Conservation (phyloP, 2,888 invertebrate genomes). For the Brachycybe producta region DNA sequence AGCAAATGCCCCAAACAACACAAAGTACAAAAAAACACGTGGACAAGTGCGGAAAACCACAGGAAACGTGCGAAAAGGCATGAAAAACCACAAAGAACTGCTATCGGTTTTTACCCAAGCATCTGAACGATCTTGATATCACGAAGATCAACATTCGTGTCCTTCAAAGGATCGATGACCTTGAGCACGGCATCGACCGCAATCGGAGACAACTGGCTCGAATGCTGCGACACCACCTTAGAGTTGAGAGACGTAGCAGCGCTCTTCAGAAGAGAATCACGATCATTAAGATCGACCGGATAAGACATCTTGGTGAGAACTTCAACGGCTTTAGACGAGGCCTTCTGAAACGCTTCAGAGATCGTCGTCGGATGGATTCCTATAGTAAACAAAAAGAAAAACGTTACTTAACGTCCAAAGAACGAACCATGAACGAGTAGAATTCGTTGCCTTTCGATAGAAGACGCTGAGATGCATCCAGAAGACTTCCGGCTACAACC, state of each 20-base stretch:
- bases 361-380: conserved; percentile 97
- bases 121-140: conserved; percentile 96
- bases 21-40: too few species aligned
- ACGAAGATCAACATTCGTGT: conserved; percentile 66
- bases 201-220: conserved; percentile 84
- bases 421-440: neutral
- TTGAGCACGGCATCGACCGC: conserved; percentile 93
- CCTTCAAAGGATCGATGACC: conserved; percentile 57
- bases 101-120: conserved; percentile 66
- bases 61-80: too few species aligned
- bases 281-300: conserved; percentile 71
- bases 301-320: conserved; percentile 72
- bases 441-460: conserved; percentile 49
- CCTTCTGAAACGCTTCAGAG: conserved; percentile 91
- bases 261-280: conserved; percentile 75
- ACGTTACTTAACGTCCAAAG: neutral
- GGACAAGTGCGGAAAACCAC: too few species aligned
- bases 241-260: conserved; percentile 98
- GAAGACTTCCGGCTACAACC: conserved; percentile 86
- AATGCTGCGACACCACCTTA: conserved; percentile 95
- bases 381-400: conserved; percentile 23
- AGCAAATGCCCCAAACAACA: neutral
- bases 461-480: conserved; percentile 88
- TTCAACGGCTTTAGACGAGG: conserved; percentile 51
- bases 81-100: conserved; percentile 14